Evolutionary conservation across 2,888 invertebrate genomes (phyloP).

Genomic region (Mimas tiliae): DNA sequence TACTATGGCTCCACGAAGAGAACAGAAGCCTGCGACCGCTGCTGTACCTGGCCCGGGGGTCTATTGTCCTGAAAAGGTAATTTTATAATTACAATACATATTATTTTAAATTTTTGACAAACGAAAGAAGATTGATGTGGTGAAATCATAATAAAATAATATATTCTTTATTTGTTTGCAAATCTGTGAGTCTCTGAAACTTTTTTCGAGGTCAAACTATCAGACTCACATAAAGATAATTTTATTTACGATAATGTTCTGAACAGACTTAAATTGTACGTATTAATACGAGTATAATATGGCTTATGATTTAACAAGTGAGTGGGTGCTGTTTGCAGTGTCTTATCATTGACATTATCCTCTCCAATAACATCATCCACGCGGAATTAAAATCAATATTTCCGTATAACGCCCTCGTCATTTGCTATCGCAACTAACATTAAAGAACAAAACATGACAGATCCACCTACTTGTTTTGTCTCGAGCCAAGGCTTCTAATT

Average conservation of each 20-base stretch:
- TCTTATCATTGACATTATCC: conserved; percentile 15
- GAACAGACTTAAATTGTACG: not conserved
- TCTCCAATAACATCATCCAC: conserved; percentile 26
- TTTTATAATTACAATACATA: not conserved
- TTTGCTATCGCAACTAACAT: conserved; percentile 8
- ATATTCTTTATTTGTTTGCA: not conserved
- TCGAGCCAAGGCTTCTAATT: conserved; percentile 7
- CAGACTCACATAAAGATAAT: not conserved
- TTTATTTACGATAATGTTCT: not conserved
- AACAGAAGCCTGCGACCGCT: conserved; percentile 65
- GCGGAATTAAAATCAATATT: conserved; percentile 29
- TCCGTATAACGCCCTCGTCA: conserved; percentile 26
- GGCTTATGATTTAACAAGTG: not conserved
- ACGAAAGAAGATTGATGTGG: not conserved
- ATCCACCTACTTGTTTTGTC: conserved; percentile 21
- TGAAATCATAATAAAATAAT: conserved; percentile 6
- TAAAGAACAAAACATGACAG: not conserved
- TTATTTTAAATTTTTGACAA: not conserved
- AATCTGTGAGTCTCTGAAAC: not conserved
- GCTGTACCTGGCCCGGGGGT: conserved; percentile 86
- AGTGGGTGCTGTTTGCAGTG: conserved; percentile 16
- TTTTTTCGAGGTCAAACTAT: not conserved
- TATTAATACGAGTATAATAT: not conserved
- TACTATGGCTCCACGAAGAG: conserved; percentile 89
- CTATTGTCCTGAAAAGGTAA: conserved; percentile 87